Conservation (phyloP, 2,113 vertebrate species). For the Zapornia atra region DNA sequence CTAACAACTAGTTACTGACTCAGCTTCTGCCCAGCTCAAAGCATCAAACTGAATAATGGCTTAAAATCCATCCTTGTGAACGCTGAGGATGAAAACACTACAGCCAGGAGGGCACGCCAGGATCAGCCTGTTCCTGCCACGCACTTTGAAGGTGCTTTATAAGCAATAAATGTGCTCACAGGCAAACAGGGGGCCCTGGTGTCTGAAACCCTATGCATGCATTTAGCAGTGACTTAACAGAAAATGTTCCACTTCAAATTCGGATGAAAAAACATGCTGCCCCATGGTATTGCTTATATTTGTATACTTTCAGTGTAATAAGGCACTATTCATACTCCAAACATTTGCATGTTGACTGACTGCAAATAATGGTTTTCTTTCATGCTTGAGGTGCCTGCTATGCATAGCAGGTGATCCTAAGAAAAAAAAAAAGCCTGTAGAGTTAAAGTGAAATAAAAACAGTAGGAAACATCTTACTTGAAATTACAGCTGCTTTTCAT, state of each 20-base stretch:
- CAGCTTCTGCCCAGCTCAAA: not conserved
- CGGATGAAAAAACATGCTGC: not conserved
- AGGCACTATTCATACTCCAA: not conserved
- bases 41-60: not conserved
- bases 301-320: not conserved
- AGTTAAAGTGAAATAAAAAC: not conserved
- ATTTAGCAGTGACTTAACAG: not conserved
- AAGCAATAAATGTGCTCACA: not conserved
- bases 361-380: not conserved
- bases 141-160: not conserved
- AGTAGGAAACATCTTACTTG: not conserved
- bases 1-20: not conserved
- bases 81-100: not conserved
- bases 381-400: not conserved
- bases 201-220: not conserved
- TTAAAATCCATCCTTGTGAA: not conserved
- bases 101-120: not conserved
- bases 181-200: not conserved
- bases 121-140: not conserved
- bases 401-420: constrained; percentile 6
- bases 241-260: not conserved
- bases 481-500: constrained; percentile 1
- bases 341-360: not conserved
- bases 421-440: not conserved
- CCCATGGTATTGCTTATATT: not conserved